These are phyloP conservation scores for Monochamus saltuarius DNA, from an alignment of 1,140 invertebrate genomes.

Conservation along the genomic window DNA sequence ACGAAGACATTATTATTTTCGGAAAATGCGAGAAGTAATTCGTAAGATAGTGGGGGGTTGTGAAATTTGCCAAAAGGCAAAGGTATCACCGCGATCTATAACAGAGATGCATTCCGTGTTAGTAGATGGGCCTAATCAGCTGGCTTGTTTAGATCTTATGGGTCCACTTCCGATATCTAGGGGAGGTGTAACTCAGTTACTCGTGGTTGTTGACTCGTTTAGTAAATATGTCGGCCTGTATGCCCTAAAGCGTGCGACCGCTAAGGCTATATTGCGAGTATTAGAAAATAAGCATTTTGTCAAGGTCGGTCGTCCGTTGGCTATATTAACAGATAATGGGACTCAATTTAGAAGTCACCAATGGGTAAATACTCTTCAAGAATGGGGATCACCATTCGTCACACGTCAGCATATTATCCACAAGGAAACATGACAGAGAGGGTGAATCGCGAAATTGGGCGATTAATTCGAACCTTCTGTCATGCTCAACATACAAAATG, in stretches of 20 bases:
- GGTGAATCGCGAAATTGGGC: neutral
- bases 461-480: neutral
- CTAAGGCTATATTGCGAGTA: neutral
- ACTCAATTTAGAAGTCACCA: neutral
- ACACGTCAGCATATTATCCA: neutral
- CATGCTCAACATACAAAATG: neutral
- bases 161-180: constrained; percentile 4
- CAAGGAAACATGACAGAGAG: neutral
- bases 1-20: neutral
- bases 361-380: neutral
- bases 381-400: neutral
- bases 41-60: neutral
- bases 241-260: neutral
- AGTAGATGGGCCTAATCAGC: neutral
- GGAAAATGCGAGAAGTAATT: constrained; percentile 1
- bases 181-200: neutral
- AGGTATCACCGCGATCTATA: neutral
- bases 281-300: neutral
- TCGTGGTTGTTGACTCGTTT: constrained; percentile 6
- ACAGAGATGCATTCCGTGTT: neutral
- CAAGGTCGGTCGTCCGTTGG: neutral
- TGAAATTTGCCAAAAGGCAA: constrained; percentile 2
- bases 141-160: constrained; percentile 10
- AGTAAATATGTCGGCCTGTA: neutral
- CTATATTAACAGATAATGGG: constrained; percentile 3